These are phyloP conservation scores for Nebria brevicollis DNA, from an alignment of 2,888 invertebrate genomes.

Conservation along the genomic window DNA sequence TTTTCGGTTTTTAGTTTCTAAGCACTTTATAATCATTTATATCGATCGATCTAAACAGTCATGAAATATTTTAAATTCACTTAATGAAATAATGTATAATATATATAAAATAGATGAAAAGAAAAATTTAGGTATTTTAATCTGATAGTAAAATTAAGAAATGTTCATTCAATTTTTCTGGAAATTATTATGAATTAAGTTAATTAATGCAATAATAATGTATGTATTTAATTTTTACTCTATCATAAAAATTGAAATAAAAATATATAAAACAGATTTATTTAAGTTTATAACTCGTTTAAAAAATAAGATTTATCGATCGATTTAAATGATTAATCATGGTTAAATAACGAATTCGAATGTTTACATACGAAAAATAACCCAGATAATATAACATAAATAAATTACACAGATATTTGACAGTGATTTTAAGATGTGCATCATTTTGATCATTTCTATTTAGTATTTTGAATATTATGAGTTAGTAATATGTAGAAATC, in stretches of 20 bases:
- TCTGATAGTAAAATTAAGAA: too few relatives aligned
- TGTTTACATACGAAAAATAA: not conserved
- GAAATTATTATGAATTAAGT: too few relatives aligned
- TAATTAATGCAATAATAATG: too few relatives aligned
- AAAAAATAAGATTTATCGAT: not conserved
- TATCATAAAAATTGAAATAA: too few relatives aligned
- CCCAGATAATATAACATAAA: not conserved
- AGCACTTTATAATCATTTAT: not conserved
- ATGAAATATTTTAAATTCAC: too few relatives aligned
- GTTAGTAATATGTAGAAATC: not conserved
- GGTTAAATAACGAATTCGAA: not conserved
- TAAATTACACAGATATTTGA: conserved; percentile 4
- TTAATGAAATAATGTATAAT: too few relatives aligned
- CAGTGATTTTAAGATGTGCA: conserved; percentile 1
- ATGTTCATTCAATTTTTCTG: too few relatives aligned
- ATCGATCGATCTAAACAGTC: not conserved
- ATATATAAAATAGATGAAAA: too few relatives aligned
- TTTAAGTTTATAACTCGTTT: not conserved
- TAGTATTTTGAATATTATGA: not conserved
- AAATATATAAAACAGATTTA: too few relatives aligned
- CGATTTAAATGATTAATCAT: not conserved
- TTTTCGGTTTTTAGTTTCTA: not conserved
- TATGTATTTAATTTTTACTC: too few relatives aligned
- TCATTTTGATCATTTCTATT: not conserved
- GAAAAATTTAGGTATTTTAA: too few relatives aligned